Conservation (phyloP, 2,113 vertebrate species). For the Casuarius casuarius region DNA sequence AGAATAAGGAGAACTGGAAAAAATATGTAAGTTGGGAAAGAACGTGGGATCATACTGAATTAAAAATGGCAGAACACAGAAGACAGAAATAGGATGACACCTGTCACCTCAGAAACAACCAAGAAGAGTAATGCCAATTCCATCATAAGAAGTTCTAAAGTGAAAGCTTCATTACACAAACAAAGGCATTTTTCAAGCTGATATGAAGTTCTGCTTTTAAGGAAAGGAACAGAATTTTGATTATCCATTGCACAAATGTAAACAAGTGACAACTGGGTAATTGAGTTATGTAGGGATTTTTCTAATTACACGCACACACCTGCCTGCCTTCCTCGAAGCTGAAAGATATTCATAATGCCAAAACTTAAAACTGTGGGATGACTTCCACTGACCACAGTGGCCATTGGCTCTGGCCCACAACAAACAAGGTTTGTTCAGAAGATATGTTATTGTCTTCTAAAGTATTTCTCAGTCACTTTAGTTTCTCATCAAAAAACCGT, state of each 20-base stretch:
- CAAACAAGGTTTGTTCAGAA: neutral
- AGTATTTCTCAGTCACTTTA: neutral
- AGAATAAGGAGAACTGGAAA: neutral
- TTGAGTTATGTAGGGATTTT: neutral
- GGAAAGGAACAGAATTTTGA: neutral
- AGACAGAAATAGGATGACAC: neutral
- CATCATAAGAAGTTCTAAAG: neutral
- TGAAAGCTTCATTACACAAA: neutral
- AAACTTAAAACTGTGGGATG: neutral
- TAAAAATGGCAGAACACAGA: neutral
- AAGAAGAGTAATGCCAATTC: neutral
- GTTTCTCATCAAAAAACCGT: neutral
- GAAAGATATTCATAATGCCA: neutral
- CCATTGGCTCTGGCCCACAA: neutral
- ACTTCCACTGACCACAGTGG: neutral
- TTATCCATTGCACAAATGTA: neutral
- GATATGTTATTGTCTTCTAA: rapidly evolving
- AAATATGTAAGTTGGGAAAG: neutral
- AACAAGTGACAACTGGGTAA: neutral
- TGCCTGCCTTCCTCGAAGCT: neutral
- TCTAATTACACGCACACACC: neutral
- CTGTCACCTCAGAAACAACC: neutral
- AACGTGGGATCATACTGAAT: neutral
- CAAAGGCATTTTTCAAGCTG: neutral
- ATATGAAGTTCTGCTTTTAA: neutral